These are phyloP conservation scores for Corythaixoides concolor DNA, from an alignment of 2,113 vertebrate species.

Conservation along the genomic window DNA sequence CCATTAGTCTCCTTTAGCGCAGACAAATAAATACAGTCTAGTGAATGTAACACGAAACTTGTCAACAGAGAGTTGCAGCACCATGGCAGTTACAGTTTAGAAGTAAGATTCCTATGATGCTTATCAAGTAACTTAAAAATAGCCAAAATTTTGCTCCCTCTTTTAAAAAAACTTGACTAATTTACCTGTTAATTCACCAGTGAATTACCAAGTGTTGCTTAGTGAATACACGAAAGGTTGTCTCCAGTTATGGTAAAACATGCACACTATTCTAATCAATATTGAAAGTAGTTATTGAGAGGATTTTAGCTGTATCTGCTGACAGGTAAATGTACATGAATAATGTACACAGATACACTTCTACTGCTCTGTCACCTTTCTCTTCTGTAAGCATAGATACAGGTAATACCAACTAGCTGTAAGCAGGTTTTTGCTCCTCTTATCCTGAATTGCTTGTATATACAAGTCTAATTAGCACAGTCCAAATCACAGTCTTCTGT, in stretches of 20 bases:
- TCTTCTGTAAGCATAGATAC: neutral
- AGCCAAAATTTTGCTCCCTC: neutral
- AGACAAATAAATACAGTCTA: neutral
- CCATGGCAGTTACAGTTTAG: neutral
- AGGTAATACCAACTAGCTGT: neutral
- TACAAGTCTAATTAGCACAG: neutral
- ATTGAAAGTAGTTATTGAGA: neutral
- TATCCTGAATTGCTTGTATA: neutral
- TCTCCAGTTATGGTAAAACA: conserved; percentile 24
- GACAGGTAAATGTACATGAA: conserved; percentile 22
- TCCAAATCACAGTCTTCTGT: neutral
- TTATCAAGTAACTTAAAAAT: neutral
- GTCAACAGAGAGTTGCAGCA: neutral
- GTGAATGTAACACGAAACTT: neutral
- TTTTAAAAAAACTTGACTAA: neutral
- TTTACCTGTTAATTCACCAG: neutral
- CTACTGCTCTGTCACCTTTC: neutral
- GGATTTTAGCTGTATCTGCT: conserved; percentile 17
- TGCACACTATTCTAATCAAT: neutral
- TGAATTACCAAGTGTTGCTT: neutral
- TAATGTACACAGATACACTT: conserved; percentile 21
- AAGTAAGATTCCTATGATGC: neutral
- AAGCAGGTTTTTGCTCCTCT: neutral
- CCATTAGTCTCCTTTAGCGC: conserved; percentile 18
- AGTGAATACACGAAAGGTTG: neutral